Evolutionary conservation across 2,888 invertebrate genomes (phyloP).

Genomic region (Antheraea yamamai): DNA sequence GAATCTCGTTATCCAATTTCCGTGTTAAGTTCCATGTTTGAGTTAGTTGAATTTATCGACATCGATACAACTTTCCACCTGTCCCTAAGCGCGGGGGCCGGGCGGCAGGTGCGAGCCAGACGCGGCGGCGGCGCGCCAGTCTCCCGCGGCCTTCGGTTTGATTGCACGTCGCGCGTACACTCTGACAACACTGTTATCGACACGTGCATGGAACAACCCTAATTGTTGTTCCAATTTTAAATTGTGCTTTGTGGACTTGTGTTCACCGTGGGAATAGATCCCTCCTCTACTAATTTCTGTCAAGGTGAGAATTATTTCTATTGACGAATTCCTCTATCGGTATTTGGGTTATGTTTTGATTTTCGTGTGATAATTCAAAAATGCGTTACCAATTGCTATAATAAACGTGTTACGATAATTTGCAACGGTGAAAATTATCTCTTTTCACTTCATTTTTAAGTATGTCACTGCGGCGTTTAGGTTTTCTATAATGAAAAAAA

Average conservation of each 20-base stretch:
- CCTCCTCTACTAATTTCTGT: slow-evolving; percentile 8
- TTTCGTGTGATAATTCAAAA: slow-evolving; percentile 54
- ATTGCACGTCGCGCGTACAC: slow-evolving; percentile 63
- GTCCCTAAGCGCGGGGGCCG: slow-evolving; percentile 68
- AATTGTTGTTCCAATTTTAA: slow-evolving; percentile 65
- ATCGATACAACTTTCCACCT: slow-evolving; percentile 66
- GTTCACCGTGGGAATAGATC: slow-evolving; percentile 46
- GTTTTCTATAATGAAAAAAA: slow-evolving; percentile 17
- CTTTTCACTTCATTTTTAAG: slow-evolving; percentile 49
- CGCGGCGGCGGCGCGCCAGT: slow-evolving; percentile 78
- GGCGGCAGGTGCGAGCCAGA: slow-evolving; percentile 76
- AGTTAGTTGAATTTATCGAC: slow-evolving; percentile 57
- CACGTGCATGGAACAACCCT: slow-evolving; percentile 78
- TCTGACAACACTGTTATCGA: slow-evolving; percentile 45
- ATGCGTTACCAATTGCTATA: slow-evolving; percentile 53
- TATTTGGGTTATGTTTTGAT: slow-evolving; percentile 63
- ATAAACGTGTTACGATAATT: slow-evolving; percentile 56
- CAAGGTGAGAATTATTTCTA: slow-evolving; percentile 38
- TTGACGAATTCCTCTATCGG: slow-evolving; percentile 21
- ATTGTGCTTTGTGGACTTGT: slow-evolving; percentile 68
- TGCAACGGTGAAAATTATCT: slow-evolving; percentile 52
- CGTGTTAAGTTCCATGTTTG: slow-evolving; percentile 2
- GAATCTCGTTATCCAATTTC: background rate
- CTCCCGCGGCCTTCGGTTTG: slow-evolving; percentile 67
- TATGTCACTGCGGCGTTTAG: slow-evolving; percentile 53